A percentile compares a stretch with the other conserved stretches of the same genome.
Evolutionary conservation across 1,140 invertebrate species (phyloP).

Genomic region (Leptinotarsa undecemlineata): DNA sequence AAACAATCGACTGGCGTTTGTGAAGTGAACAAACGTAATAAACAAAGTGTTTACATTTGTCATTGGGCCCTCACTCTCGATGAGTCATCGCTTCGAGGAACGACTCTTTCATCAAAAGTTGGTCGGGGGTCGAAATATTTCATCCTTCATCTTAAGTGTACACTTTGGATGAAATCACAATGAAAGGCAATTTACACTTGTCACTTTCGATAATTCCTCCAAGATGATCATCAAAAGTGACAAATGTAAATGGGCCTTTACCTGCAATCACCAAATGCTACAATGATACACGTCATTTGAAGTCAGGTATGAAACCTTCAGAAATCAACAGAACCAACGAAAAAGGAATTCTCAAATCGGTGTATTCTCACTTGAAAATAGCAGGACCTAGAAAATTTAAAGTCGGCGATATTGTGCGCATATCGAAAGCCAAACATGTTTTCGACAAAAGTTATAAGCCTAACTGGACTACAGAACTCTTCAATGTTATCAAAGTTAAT

Average conservation of each 20-base stretch:
- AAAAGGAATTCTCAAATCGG: no score
- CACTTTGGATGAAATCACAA: slow-evolving; percentile 11
- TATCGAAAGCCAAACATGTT: no score
- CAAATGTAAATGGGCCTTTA: slow-evolving; percentile 7
- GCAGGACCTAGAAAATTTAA: no score
- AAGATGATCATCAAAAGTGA: slow-evolving; percentile 14
- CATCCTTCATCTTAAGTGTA: slow-evolving; percentile 22
- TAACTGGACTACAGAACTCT: no score
- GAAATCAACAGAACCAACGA: no score
- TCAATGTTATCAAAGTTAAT: no score
- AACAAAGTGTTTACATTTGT: background rate
- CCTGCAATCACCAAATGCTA: no score
- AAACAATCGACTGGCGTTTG: background rate
- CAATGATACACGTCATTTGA: no score
- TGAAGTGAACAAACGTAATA: background rate
- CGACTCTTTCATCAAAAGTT: slow-evolving; percentile 26
- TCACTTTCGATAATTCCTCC: background rate
- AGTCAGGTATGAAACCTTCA: no score
- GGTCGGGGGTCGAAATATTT: slow-evolving; percentile 6
- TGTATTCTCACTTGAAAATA: no score
- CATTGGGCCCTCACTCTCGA: slow-evolving; percentile 3
- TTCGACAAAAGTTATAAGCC: no score
- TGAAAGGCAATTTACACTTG: slow-evolving; percentile 14
- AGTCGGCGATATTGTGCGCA: no score
- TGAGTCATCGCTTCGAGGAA: slow-evolving; percentile 16